Evolutionary conservation across 2,797 vertebrate species (phyloP).

Genomic region (Sebastes nivosus): DNA sequence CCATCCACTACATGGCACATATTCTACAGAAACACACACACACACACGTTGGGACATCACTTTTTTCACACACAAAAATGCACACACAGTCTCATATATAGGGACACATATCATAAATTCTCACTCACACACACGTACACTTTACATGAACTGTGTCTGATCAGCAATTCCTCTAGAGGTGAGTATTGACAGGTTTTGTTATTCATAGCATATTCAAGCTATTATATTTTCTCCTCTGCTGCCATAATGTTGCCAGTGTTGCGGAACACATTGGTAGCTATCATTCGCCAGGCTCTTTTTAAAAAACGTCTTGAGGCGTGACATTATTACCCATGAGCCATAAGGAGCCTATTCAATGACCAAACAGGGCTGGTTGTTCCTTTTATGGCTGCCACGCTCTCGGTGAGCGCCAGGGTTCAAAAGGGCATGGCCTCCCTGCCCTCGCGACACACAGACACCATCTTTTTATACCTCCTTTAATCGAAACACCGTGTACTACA

Average conservation of each 20-base stretch:
- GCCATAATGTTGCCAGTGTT: constrained; percentile 80
- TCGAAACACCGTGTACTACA: constrained; percentile 81
- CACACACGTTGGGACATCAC: background rate
- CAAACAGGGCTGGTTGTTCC: constrained; percentile 76
- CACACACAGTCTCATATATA: constrained; percentile 21
- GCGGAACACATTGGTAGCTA: constrained; percentile 79
- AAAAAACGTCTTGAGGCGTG: constrained; percentile 77
- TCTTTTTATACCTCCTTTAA: constrained; percentile 81
- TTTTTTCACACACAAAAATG: constrained; percentile 10
- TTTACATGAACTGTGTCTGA: constrained; percentile 77
- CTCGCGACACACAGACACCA: constrained; percentile 57
- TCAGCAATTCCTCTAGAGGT: constrained; percentile 79
- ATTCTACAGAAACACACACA: constrained; percentile 12
- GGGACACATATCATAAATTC: constrained; percentile 68
- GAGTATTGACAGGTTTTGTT: constrained; percentile 82
- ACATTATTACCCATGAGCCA: constrained; percentile 82
- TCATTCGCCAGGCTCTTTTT: constrained; percentile 75
- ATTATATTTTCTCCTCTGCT: constrained; percentile 76
- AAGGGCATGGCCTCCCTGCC: constrained; percentile 83
- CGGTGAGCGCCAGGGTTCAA: constrained; percentile 80
- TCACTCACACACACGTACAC: constrained; percentile 54
- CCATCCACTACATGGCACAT: background rate
- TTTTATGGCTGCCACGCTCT: constrained; percentile 80
- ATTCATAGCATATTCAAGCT: constrained; percentile 80
- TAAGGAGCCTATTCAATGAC: constrained; percentile 81